A percentile compares a stretch with the other conserved stretches of the same genome.
Evolutionary conservation across 2,888 invertebrate species (phyloP).

Genomic region (Ichneumon xanthorius): DNA sequence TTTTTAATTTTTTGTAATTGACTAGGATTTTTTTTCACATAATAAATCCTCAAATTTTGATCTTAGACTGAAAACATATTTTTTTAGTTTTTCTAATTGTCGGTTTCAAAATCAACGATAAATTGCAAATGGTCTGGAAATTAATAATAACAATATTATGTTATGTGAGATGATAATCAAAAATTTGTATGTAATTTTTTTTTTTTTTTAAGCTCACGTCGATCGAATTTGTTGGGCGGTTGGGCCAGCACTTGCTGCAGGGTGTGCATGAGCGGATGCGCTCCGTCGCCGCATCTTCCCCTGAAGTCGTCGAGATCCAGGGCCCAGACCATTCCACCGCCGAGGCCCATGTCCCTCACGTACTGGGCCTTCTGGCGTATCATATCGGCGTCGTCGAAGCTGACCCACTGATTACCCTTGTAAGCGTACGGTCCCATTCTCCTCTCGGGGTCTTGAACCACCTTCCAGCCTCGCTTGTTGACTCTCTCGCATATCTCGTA

Average conservation of each 20-base stretch:
- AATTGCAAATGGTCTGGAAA: too few species aligned
- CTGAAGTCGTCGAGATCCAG: slow-evolving; percentile 95
- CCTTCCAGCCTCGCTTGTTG: slow-evolving; percentile 91
- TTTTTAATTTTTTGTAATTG: too few species aligned
- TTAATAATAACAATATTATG: too few species aligned
- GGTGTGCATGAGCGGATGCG: slow-evolving; percentile 92
- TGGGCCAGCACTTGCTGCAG: slow-evolving; percentile 90
- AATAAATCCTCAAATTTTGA: too few species aligned
- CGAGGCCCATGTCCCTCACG: slow-evolving; percentile 91
- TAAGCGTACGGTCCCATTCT: slow-evolving; percentile 96
- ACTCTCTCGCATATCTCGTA: slow-evolving; percentile 96
- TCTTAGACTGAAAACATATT: too few species aligned
- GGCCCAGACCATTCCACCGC: slow-evolving; percentile 97
- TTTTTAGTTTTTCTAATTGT: too few species aligned
- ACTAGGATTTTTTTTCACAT: too few species aligned
- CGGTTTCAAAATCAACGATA: too few species aligned
- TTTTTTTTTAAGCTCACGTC: slow-evolving; percentile 73
- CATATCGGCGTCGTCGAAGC: slow-evolving; percentile 93
- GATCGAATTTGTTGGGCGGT: slow-evolving; percentile 77
- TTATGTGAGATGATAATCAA: background rate
- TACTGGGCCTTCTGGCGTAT: slow-evolving; percentile 92
- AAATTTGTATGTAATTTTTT: background rate
- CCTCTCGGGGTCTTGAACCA: slow-evolving; percentile 91
- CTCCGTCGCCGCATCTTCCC: slow-evolving; percentile 91
- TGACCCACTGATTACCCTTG: slow-evolving; percentile 96